phyloP scores from a whole-genome alignment of 2,113 vertebrate species.

The Sialia sialis region DNA sequence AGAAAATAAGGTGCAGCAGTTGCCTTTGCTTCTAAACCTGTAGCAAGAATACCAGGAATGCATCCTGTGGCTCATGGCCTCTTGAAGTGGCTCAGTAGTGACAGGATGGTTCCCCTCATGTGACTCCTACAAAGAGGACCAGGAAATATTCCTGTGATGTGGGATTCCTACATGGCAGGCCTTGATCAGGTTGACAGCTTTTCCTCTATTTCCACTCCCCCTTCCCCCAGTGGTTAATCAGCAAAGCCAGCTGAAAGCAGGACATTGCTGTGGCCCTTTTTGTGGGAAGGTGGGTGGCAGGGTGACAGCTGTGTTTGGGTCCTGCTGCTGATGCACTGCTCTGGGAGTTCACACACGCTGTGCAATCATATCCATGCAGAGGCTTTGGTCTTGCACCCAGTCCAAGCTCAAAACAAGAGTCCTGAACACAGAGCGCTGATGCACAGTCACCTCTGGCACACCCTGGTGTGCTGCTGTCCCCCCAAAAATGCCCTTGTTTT shows the following conservation, averaged over 20 bases:
- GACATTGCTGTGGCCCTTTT: background rate
- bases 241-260: background rate
- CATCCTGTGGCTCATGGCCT: background rate
- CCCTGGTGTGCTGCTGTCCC: background rate
- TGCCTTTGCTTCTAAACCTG: background rate
- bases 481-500: background rate
- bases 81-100: conserved; percentile 33
- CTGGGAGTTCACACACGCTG: background rate
- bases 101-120: background rate
- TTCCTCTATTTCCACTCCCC: background rate
- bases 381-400: background rate
- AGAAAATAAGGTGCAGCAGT: no score
- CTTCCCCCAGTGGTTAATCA: background rate
- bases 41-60: background rate
- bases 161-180: background rate
- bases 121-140: background rate
- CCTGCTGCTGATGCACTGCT: accelerated
- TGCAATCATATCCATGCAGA: background rate
- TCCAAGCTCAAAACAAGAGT: accelerated
- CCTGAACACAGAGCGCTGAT: accelerated
- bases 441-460: background rate
- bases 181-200: conserved; percentile 1
- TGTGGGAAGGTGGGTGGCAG: background rate
- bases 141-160: background rate
- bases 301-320: background rate